phyloP scores from a whole-genome alignment of 2,797 vertebrate species.

The Varecia variegata region DNA sequence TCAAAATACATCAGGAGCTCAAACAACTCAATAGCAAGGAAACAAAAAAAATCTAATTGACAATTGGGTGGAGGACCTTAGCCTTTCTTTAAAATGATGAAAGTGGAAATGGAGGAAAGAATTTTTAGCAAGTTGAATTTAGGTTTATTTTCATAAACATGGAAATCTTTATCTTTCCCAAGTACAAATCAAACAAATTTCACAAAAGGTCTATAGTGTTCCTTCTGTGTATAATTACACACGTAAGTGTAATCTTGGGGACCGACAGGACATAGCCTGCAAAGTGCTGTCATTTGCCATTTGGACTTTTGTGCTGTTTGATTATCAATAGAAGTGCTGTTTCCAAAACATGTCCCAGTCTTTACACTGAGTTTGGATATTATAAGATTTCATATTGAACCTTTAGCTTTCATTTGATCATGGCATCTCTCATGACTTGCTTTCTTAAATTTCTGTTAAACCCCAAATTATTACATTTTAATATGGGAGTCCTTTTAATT shows the following conservation, averaged over 20 bases:
- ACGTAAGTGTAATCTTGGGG: background rate
- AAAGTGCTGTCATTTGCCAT: background rate
- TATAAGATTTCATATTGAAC: background rate
- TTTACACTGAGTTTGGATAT: slow-evolving; percentile 6
- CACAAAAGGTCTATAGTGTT: background rate
- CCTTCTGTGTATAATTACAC: background rate
- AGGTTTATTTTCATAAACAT: background rate
- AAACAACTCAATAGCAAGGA: background rate
- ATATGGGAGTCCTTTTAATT: background rate
- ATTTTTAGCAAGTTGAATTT: slow-evolving; percentile 39
- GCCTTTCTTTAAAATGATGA: background rate
- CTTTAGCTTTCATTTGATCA: background rate
- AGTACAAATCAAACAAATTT: background rate
- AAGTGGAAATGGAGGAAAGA: background rate
- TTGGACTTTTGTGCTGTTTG: background rate
- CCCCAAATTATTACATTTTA: background rate
- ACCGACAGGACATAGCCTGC: background rate
- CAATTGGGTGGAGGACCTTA: background rate
- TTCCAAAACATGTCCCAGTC: background rate
- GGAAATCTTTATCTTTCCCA: background rate
- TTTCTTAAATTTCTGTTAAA: background rate
- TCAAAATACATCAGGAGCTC: background rate
- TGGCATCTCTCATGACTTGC: background rate
- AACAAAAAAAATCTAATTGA: background rate
- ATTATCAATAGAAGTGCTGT: background rate